Evolutionary conservation across 2,113 vertebrate genomes (phyloP).

Genomic region (Zapus hudsonius): DNA sequence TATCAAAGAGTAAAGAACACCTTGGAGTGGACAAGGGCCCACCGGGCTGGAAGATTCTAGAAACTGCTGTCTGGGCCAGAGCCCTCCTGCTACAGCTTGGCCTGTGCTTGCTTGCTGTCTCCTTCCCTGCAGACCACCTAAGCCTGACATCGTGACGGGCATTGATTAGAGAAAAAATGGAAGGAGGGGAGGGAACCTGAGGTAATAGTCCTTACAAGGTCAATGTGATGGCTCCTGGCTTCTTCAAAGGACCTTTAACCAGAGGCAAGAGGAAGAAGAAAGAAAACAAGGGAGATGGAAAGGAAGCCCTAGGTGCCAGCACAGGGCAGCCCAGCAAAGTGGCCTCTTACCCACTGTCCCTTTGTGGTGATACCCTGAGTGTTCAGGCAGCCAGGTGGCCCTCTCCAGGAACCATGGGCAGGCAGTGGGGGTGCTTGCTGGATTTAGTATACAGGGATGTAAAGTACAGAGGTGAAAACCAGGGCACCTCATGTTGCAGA

Average conservation of each 20-base stretch:
- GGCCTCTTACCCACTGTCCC: no score
- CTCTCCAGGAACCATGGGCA: fast-evolving
- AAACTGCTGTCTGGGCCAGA: background rate
- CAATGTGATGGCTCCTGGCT: background rate
- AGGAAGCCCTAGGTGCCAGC: background rate
- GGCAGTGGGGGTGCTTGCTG: no score
- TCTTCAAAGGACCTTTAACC: background rate
- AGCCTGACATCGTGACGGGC: background rate
- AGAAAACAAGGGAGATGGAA: no score
- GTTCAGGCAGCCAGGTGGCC: background rate
- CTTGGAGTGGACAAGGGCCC: fast-evolving
- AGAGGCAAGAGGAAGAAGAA: background rate
- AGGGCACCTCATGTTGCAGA: background rate
- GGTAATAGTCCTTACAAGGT: no score
- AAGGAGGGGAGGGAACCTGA: no score
- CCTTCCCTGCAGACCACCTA: background rate
- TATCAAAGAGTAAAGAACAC: fast-evolving
- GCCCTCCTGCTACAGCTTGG: background rate
- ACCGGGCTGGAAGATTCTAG: background rate
- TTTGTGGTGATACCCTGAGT: background rate
- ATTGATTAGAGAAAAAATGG: background rate
- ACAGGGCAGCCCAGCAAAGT: fast-evolving
- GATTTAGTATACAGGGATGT: background rate
- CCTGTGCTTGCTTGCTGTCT: background rate
- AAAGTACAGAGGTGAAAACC: background rate